Conservation (phyloP, 2,888 invertebrate genomes). For the Oscheius sp. region DNA sequence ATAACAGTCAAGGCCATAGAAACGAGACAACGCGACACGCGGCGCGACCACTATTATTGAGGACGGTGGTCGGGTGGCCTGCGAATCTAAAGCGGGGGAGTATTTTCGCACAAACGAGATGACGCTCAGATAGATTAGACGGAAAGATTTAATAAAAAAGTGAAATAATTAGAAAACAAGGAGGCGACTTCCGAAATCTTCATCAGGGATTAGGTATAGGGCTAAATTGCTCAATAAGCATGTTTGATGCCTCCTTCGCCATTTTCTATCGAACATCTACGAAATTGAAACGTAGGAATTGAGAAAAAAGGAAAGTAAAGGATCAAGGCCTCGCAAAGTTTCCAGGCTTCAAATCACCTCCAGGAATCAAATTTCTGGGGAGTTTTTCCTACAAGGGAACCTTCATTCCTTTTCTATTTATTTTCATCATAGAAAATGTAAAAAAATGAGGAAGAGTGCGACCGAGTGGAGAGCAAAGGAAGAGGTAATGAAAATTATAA, state of each 20-base stretch:
- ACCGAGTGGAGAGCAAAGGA: no score
- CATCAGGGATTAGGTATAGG: no score
- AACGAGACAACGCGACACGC: conserved; percentile 1
- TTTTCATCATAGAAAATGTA: background rate
- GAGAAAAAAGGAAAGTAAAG: background rate
- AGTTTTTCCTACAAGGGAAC: background rate
- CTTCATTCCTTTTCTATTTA: background rate
- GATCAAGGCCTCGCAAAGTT: background rate
- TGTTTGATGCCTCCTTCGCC: no score
- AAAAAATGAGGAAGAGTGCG: background rate
- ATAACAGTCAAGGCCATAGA: conserved; percentile 11
- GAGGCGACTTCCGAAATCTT: no score
- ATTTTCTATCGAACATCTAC: no score
- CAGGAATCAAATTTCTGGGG: no score
- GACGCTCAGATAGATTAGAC: background rate
- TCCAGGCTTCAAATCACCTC: no score
- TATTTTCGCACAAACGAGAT: background rate
- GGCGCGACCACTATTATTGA: background rate
- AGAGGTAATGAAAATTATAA: no score
- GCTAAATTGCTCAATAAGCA: no score
- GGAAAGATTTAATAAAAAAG: background rate
- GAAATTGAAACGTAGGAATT: background rate
- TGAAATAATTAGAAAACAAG: no score
- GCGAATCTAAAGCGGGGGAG: conserved; percentile 10
- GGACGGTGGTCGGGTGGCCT: conserved; percentile 1